These are phyloP conservation scores for Sphecodes monilicornis DNA, from an alignment of 2,888 invertebrate species.

Conservation along the genomic window DNA sequence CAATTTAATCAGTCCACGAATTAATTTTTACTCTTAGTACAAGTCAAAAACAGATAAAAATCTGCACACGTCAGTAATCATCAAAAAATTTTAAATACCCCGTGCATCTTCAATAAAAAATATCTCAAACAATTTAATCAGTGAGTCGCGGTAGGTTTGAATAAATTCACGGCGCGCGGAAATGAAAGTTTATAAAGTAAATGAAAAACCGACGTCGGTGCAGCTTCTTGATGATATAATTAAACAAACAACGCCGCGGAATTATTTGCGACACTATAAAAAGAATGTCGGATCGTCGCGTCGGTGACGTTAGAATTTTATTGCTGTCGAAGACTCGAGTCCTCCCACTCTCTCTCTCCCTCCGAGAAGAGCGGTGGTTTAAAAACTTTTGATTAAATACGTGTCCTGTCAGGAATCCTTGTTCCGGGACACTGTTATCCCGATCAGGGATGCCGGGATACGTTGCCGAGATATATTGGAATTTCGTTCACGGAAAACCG, in stretches of 20 bases:
- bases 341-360: background rate
- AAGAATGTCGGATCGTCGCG: no score
- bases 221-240: background rate
- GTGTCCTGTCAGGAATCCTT: background rate
- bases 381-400: conserved; percentile 19
- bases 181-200: background rate
- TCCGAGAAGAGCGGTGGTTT: background rate
- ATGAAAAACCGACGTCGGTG: background rate
- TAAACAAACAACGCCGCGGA: background rate
- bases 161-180: background rate
- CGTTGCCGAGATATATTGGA: conserved; percentile 18
- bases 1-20: background rate
- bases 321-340: background rate
- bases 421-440: background rate
- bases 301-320: background rate
- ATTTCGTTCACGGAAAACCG: conserved; percentile 13
- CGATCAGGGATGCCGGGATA: background rate
- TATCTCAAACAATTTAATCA: background rate
- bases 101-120: background rate
- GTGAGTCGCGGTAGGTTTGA: background rate
- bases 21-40: background rate
- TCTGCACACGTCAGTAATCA: no score
- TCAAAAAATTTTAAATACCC: background rate
- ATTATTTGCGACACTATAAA: background rate
- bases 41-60: no score